These are phyloP conservation scores for Megaceryle torquata DNA, from an alignment of 2,113 vertebrate genomes.

Conservation along the genomic window DNA sequence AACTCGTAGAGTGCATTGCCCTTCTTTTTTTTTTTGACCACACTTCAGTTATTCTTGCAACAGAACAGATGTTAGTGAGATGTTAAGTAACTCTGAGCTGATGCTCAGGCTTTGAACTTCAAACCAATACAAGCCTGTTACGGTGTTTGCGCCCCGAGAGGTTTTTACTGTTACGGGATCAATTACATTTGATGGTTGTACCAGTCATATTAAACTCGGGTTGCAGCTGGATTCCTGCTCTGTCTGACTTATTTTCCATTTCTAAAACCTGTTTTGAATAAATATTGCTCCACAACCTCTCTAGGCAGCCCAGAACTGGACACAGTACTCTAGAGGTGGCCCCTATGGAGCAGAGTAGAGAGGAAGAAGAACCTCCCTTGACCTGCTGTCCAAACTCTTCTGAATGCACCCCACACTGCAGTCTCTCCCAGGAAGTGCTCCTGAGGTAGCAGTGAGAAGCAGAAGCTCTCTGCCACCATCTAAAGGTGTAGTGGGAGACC, in stretches of 20 bases:
- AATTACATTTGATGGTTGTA: rapidly evolving
- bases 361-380: no score
- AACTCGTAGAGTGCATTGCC: rapidly evolving
- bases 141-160: rapidly evolving
- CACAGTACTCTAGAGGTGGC: no score
- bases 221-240: background rate
- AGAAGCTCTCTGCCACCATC: background rate
- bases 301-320: no score
- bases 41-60: background rate
- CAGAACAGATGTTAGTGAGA: background rate
- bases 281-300: no score
- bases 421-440: background rate
- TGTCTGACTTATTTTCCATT: background rate
- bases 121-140: rapidly evolving
- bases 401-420: no score
- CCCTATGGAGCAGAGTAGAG: no score
- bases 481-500: background rate
- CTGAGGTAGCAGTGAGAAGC: background rate
- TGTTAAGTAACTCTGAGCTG: background rate
- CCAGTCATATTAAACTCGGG: background rate
- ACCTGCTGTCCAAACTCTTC: no score
- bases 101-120: background rate
- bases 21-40: background rate
- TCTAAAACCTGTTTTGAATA: background rate
- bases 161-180: background rate